Conservation (phyloP, 2,797 vertebrate species). For the Lindbergichthys nudifrons region DNA sequence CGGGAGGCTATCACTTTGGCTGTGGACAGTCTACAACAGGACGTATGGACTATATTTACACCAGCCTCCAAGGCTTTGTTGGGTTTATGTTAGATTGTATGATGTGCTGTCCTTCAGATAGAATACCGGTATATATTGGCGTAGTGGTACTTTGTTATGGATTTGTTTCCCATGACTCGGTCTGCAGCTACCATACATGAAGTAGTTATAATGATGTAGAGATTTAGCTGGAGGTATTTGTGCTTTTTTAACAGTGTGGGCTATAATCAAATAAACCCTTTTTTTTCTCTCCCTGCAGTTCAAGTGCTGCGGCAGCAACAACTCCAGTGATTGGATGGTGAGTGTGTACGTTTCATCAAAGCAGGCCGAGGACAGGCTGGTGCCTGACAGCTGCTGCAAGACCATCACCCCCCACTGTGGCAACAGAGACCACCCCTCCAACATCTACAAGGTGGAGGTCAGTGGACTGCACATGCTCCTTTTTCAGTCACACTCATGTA, state of each 20-base stretch:
- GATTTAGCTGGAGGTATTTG: background rate
- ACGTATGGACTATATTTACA: constrained; percentile 76
- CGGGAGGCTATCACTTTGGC: constrained; percentile 84
- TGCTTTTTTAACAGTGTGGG: background rate
- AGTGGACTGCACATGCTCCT: constrained; percentile 34
- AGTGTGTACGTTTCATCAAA: constrained; percentile 82
- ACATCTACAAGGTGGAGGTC: constrained; percentile 93
- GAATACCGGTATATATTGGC: background rate
- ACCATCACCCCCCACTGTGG: constrained; percentile 85
- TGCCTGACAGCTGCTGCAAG: constrained; percentile 93
- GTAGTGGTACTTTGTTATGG: background rate
- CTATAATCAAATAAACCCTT: constrained; percentile 1
- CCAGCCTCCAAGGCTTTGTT: constrained; percentile 9
- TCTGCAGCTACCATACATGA: constrained; percentile 7
- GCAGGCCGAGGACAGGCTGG: constrained; percentile 74
- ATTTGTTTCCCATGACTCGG: constrained; percentile 6
- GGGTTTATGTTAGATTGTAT: constrained; percentile 12
- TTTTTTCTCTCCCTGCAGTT: constrained; percentile 77
- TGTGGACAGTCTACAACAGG: constrained; percentile 89
- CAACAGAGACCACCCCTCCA: constrained; percentile 89
- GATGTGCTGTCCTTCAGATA: background rate
- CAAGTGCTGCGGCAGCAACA: constrained; percentile 91
- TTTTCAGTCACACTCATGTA: too few relatives aligned
- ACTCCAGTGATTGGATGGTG: constrained; percentile 85
- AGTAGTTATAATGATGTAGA: constrained; percentile 14